Conservation (phyloP, 2,888 invertebrate genomes). For the Tricholauxania praeusta region DNA sequence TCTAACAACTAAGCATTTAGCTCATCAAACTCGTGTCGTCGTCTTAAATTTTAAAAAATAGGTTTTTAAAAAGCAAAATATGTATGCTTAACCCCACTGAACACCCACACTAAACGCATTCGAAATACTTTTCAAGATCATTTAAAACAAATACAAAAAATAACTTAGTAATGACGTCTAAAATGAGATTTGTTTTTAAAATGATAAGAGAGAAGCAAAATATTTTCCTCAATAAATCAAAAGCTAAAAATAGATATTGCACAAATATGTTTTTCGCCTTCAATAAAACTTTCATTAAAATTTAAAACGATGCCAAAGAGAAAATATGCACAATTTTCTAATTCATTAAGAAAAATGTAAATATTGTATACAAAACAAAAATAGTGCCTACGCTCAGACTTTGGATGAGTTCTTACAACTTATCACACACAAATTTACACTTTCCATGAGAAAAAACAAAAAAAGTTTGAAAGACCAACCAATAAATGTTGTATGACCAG, state of each 20-base stretch:
- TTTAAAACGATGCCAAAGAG: background rate
- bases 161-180: too few relatives aligned
- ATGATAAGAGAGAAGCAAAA: background rate
- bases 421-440: background rate
- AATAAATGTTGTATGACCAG: too few relatives aligned
- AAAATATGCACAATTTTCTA: background rate
- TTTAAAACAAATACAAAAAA: background rate
- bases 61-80: too few relatives aligned
- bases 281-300: conserved; percentile 11
- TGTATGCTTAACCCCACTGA: too few relatives aligned
- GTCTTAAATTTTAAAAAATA: too few relatives aligned
- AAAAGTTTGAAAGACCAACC: background rate
- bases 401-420: too few relatives aligned
- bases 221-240: conserved; percentile 3
- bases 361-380: too few relatives aligned
- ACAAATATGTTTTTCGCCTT: conserved; percentile 22
- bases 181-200: too few relatives aligned
- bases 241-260: conserved; percentile 15
- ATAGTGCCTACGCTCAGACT: too few relatives aligned
- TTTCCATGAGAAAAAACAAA: background rate
- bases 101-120: too few relatives aligned
- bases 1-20: too few relatives aligned
- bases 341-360: background rate
- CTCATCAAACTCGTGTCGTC: too few relatives aligned
- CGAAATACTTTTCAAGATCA: background rate